A percentile compares a stretch with the other conserved stretches of the same genome.
Conservation (phyloP, 2,113 vertebrate species). For the Halcyon malimbica region DNA sequence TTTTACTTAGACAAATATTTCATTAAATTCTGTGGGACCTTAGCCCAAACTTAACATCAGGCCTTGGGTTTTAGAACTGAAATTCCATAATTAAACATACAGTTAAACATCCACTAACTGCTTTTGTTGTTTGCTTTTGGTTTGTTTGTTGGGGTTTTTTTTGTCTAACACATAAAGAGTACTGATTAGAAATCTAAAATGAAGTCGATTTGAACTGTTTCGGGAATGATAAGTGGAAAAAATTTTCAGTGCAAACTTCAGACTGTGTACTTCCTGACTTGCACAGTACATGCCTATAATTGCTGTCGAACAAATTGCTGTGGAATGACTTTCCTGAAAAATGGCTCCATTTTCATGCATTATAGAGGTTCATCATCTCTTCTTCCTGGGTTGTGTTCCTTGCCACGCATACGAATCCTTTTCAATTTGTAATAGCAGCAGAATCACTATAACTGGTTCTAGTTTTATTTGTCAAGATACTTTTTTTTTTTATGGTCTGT, state of each 20-base stretch:
- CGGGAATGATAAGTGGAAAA: neutral
- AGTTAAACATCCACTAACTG: neutral
- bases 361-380: neutral
- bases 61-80: neutral
- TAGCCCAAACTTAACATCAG: neutral
- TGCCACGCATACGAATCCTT: neutral
- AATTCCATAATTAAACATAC: neutral
- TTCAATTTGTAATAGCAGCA: neutral
- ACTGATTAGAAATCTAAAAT: neutral
- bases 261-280: constrained; percentile 32
- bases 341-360: constrained; percentile 17
- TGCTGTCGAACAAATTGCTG: constrained; percentile 46
- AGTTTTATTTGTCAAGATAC: neutral
- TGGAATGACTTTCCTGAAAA: constrained; percentile 38
- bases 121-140: neutral
- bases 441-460: neutral
- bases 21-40: neutral
- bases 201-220: neutral
- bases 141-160: neutral
- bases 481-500: neutral
- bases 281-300: neutral
- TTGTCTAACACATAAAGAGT: neutral
- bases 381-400: constrained; percentile 6
- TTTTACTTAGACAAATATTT: neutral
- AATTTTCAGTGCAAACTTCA: constrained; percentile 1